These are phyloP conservation scores for Drosophila subobscura DNA, from an alignment of 1,140 invertebrate species.

Conservation along the genomic window DNA sequence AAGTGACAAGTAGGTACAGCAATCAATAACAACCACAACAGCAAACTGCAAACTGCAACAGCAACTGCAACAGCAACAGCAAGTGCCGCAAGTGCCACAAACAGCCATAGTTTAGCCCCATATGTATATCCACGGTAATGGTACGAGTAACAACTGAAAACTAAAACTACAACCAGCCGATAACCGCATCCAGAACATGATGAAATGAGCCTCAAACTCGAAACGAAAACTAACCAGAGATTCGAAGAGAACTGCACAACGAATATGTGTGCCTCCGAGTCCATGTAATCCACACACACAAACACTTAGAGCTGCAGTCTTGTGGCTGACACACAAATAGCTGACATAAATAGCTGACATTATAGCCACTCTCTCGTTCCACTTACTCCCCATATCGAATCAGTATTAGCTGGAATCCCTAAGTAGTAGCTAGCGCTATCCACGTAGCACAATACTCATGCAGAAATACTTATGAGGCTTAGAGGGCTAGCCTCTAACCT, in stretches of 20 bases:
- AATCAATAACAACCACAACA: slow-evolving; percentile 35
- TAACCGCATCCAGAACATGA: too few relatives aligned
- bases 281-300: slow-evolving; percentile 16
- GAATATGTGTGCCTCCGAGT: slow-evolving; percentile 38
- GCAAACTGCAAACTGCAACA: slow-evolving; percentile 24
- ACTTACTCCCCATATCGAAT: slow-evolving; percentile 30
- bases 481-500: slow-evolving; percentile 23
- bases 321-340: slow-evolving; percentile 17
- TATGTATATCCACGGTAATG: slow-evolving; percentile 1
- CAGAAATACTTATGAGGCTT: slow-evolving; percentile 21
- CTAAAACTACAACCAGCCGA: slow-evolving; percentile 16
- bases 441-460: slow-evolving; percentile 10
- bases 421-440: slow-evolving; percentile 43
- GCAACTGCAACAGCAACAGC: slow-evolving; percentile 17
- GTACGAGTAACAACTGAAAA: slow-evolving; percentile 5
- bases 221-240: slow-evolving; percentile 26
- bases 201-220: too few relatives aligned
- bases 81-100: slow-evolving; percentile 28
- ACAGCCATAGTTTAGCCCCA: slow-evolving; percentile 23
- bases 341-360: slow-evolving; percentile 23
- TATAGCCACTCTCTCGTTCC: slow-evolving; percentile 4
- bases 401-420: slow-evolving; percentile 28
- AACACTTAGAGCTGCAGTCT: slow-evolving; percentile 26
- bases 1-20: slow-evolving; percentile 73
- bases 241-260: slow-evolving; percentile 46